Conservation (phyloP, 2,888 invertebrate genomes). For the Drosophila acutilabella region DNA sequence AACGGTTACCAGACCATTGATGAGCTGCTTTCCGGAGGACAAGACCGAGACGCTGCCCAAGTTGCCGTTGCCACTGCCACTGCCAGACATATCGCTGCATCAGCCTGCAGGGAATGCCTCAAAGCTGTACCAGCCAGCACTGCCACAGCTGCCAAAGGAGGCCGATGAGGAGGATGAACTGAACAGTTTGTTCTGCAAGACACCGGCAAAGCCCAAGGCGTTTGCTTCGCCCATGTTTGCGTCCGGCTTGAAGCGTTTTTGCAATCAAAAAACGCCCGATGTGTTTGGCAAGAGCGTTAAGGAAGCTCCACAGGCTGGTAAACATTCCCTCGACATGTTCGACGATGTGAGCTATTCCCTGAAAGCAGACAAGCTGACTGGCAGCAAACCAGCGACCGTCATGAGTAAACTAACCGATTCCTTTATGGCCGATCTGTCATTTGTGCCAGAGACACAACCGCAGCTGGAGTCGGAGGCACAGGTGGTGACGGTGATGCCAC, state of each 20-base stretch:
- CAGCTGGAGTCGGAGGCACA: neutral
- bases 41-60: slow-evolving; percentile 82
- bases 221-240: slow-evolving; percentile 43
- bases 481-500: neutral
- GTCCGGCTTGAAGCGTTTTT: slow-evolving; percentile 54
- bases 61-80: slow-evolving; percentile 42
- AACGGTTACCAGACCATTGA: slow-evolving; percentile 72
- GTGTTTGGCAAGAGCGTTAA: slow-evolving; percentile 37
- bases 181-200: slow-evolving; percentile 72
- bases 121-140: slow-evolving; percentile 13
- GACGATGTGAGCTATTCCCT: slow-evolving; percentile 37
- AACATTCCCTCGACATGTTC: slow-evolving; percentile 40
- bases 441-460: slow-evolving; percentile 66
- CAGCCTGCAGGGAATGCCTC: slow-evolving; percentile 13
- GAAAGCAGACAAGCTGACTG: slow-evolving; percentile 2
- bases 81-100: slow-evolving; percentile 42
- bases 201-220: slow-evolving; percentile 66
- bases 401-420: slow-evolving; percentile 53
- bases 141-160: slow-evolving; percentile 33
- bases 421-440: slow-evolving; percentile 68
- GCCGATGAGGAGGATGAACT: slow-evolving; percentile 59
- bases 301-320: slow-evolving; percentile 10
- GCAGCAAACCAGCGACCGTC: slow-evolving; percentile 3
- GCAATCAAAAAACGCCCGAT: slow-evolving; percentile 63
- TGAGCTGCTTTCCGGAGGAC: slow-evolving; percentile 76